Percentiles rank a stretch among this genome's conserved stretches.
Conservation (phyloP, 2,113 vertebrate genomes). For the Peromyscus maniculatus region DNA sequence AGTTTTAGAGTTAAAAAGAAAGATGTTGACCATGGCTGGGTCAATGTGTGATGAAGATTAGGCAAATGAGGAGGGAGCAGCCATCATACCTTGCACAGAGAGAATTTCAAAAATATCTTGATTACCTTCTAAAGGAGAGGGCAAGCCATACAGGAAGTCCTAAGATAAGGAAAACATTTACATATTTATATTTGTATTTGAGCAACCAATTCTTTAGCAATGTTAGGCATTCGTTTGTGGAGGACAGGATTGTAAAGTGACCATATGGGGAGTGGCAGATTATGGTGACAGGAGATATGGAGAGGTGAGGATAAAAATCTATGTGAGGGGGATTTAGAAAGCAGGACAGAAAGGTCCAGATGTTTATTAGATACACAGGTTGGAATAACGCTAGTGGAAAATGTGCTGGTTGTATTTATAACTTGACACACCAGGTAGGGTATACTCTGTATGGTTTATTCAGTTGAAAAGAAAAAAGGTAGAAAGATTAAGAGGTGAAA, state of each 20-base stretch:
- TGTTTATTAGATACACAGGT: rapidly evolving
- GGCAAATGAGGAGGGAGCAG: not conserved
- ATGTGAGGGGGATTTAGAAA: not conserved
- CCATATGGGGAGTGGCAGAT: not conserved
- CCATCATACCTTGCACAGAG: not conserved
- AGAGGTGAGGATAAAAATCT: not conserved
- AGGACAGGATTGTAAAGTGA: not conserved
- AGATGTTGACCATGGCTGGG: rapidly evolving
- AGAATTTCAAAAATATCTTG: not conserved
- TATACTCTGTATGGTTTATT: not conserved
- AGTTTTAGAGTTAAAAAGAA: not conserved
- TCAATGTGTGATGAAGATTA: not conserved
- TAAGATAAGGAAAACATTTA: not conserved
- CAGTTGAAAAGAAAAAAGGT: not conserved
- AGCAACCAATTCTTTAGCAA: not conserved
- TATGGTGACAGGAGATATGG: not conserved
- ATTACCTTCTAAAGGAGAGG: not conserved
- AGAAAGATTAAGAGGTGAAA: not conserved
- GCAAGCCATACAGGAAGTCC: rapidly evolving
- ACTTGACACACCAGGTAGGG: rapidly evolving
- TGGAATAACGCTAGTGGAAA: not conserved
- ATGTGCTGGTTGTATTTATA: not conserved
- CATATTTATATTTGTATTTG: not conserved
- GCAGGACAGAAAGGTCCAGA: not conserved
- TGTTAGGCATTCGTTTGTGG: not conserved